Evolutionary conservation across 2,113 vertebrate species (phyloP).

Genomic region (Hippocampus guttulatus): DNA sequence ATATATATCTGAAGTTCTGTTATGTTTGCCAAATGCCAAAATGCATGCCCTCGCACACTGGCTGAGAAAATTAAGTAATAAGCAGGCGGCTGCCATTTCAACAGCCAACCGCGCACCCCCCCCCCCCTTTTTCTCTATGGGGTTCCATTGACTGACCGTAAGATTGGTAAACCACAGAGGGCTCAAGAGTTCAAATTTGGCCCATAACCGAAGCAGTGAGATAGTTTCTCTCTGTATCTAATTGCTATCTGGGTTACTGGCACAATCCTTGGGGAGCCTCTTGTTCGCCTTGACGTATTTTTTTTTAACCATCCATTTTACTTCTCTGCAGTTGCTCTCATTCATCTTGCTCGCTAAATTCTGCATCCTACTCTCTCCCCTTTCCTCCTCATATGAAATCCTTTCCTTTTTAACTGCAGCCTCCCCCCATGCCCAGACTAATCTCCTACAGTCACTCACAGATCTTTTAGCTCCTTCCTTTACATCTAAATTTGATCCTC

Average conservation of each 20-base stretch:
- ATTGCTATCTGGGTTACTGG: slow-evolving; percentile 59
- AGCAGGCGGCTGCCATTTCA: slow-evolving; percentile 36
- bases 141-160: slow-evolving; percentile 42
- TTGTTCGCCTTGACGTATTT: slow-evolving; percentile 3
- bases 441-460: slow-evolving; percentile 19
- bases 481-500: slow-evolving; percentile 51
- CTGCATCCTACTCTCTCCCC: slow-evolving; percentile 5
- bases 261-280: slow-evolving; percentile 29
- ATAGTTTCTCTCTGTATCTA: slow-evolving; percentile 32
- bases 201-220: slow-evolving; percentile 35
- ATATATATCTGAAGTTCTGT: background rate
- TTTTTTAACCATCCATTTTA: slow-evolving; percentile 4
- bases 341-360: slow-evolving; percentile 9
- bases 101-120: slow-evolving; percentile 3
- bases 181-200: slow-evolving; percentile 35
- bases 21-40: slow-evolving; percentile 19
- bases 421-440: slow-evolving; percentile 8
- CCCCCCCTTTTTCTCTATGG: slow-evolving; percentile 19
- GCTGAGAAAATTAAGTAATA: slow-evolving; percentile 20
- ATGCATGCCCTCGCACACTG: slow-evolving; percentile 13
- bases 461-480: slow-evolving; percentile 35
- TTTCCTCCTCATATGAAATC: slow-evolving; percentile 2
- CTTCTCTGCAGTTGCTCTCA: slow-evolving; percentile 14
- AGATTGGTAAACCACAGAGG: slow-evolving; percentile 36
- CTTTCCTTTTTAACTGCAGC: slow-evolving; percentile 15